These are phyloP conservation scores for Cladorhizidae sp. DNA, from an alignment of 37 sponge, comb jelly and placozoan species.

Conservation along the genomic window DNA sequence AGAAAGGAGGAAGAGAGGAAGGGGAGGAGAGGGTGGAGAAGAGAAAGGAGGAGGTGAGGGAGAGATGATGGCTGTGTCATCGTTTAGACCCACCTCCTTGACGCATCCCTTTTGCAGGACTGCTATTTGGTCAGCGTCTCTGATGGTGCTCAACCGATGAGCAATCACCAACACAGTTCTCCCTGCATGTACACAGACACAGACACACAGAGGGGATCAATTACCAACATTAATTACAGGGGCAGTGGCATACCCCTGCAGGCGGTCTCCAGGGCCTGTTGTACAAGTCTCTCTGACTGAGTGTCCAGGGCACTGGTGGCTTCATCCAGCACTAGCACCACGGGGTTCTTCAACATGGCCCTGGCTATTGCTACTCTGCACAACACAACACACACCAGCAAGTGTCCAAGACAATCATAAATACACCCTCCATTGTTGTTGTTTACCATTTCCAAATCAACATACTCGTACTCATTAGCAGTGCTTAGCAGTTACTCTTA, in stretches of 20 bases:
- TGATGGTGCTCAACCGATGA: conserved; percentile 90
- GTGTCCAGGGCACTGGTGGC: conserved; percentile 94
- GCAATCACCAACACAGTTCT: conserved; percentile 93
- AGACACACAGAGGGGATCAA: not conserved
- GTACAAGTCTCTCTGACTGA: conserved; percentile 81
- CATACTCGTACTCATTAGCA: no score
- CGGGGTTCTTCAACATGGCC: conserved; percentile 88
- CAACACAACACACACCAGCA: no score
- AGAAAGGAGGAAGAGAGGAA: not conserved
- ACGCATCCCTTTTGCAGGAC: conserved; percentile 72
- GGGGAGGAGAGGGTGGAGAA: not conserved
- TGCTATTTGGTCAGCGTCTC: conserved; percentile 81
- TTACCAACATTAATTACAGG: not conserved
- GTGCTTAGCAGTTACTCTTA: no score
- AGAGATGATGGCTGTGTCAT: not conserved
- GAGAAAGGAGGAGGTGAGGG: not conserved
- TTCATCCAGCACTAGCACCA: conserved; percentile 86
- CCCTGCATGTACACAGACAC: conserved; percentile 15
- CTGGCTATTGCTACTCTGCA: conserved; percentile 90
- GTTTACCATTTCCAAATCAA: no score
- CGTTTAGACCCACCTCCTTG: conserved; percentile 48
- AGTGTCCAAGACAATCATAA: no score
- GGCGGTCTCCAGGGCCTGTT: conserved; percentile 76
- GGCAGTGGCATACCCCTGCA: conserved; percentile 35
- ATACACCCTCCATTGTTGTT: no score